A percentile compares a stretch with the other conserved stretches of the same genome.
These are phyloP conservation scores for Ateles fusciceps DNA, from an alignment of 2,797 vertebrate genomes.

Conservation along the genomic window DNA sequence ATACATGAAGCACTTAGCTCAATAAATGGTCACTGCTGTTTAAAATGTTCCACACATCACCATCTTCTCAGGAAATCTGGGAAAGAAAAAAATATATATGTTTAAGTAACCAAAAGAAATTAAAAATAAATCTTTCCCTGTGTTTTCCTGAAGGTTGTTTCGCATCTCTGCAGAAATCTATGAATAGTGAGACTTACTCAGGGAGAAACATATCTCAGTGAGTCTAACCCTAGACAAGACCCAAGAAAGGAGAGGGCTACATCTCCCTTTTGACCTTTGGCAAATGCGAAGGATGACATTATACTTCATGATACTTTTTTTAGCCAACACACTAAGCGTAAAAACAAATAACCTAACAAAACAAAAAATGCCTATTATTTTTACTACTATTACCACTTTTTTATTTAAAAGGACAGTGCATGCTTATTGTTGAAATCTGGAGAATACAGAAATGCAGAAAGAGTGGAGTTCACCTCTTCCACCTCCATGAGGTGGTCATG, in stretches of 20 bases:
- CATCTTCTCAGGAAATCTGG: not conserved
- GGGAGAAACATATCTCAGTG: not conserved
- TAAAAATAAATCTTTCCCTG: not conserved
- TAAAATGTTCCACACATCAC: not conserved
- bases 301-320: not conserved
- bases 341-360: not conserved
- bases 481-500: fast-evolving
- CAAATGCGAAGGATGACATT: not conserved
- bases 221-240: not conserved
- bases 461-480: not conserved
- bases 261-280: not conserved
- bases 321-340: not conserved
- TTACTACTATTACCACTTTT: not conserved
- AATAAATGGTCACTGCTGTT: not conserved
- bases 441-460: not conserved
- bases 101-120: not conserved
- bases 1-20: not conserved
- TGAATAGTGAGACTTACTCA: not conserved
- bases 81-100: not conserved
- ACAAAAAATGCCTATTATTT: not conserved
- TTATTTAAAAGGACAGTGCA: not conserved
- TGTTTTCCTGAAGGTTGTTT: not conserved
- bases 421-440: not conserved
- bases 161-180: not conserved
- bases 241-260: not conserved